These are phyloP conservation scores for Dryococelus australis DNA, from an alignment of 2,888 invertebrate species.

Conservation along the genomic window DNA sequence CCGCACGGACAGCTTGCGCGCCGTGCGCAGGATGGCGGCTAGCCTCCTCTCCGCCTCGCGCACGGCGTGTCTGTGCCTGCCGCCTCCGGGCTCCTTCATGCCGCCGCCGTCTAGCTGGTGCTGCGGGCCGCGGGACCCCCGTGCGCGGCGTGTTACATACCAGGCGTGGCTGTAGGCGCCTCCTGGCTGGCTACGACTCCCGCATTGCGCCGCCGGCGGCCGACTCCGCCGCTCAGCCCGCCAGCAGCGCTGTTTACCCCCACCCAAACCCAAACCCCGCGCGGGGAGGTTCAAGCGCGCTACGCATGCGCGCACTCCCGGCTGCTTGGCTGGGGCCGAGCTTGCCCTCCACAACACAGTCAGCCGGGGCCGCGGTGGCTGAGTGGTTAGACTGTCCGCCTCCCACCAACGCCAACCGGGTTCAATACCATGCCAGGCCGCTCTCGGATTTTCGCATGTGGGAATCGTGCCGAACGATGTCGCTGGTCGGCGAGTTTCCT, in stretches of 20 bases:
- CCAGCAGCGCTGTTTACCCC: background rate
- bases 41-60: constrained; percentile 26
- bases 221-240: background rate
- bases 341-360: too few relatives aligned
- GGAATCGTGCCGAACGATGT: too few relatives aligned
- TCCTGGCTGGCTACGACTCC: background rate
- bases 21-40: constrained; percentile 28
- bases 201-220: background rate
- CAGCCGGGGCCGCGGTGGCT: too few relatives aligned
- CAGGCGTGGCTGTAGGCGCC: constrained; percentile 18
- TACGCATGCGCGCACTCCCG: background rate
- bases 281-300: background rate
- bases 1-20: constrained; percentile 31
- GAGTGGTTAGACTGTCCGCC: too few relatives aligned
- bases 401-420: too few relatives aligned
- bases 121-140: background rate
- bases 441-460: too few relatives aligned
- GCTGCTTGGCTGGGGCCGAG: too few relatives aligned
- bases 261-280: background rate
- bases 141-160: background rate
- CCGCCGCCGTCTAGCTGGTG: background rate
- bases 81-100: background rate
- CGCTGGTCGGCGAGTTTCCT: too few relatives aligned
- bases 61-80: background rate
- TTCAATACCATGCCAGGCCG: too few relatives aligned